These are phyloP conservation scores for Ellobius talpinus DNA, from an alignment of 2,113 vertebrate species.

Conservation along the genomic window DNA sequence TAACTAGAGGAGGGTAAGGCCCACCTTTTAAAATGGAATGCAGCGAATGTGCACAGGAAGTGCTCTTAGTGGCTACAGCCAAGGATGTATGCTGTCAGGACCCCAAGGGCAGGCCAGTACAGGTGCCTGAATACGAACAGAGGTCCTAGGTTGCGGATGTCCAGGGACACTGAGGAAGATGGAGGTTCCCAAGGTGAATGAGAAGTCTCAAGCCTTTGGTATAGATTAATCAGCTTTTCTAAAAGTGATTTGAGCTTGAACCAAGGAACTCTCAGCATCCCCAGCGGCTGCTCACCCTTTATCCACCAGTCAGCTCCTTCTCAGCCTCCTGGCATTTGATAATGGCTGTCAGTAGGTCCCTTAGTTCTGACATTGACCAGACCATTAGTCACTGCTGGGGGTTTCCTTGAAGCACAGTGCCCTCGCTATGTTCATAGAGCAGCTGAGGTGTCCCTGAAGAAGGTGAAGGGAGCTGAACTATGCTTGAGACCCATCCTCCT, in stretches of 20 bases:
- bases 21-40: too few relatives aligned
- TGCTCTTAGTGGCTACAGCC: too few relatives aligned
- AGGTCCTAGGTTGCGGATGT: neutral
- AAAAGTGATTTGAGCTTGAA: neutral
- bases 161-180: neutral
- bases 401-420: neutral
- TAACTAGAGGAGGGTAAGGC: too few relatives aligned
- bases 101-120: too few relatives aligned
- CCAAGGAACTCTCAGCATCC: neutral
- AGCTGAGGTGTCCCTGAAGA: neutral
- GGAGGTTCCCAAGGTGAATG: neutral
- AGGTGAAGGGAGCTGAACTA: neutral
- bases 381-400: fast-evolving
- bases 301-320: neutral
- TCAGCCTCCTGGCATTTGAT: neutral
- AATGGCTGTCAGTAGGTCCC: neutral
- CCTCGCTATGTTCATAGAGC: neutral
- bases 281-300: neutral
- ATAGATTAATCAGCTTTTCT: neutral
- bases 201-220: neutral
- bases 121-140: neutral
- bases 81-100: too few relatives aligned
- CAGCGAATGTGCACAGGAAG: too few relatives aligned
- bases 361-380: neutral
- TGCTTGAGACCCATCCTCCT: neutral